phyloP scores from a whole-genome alignment of 2,888 invertebrate genomes.

The Dioctria linearis region DNA sequence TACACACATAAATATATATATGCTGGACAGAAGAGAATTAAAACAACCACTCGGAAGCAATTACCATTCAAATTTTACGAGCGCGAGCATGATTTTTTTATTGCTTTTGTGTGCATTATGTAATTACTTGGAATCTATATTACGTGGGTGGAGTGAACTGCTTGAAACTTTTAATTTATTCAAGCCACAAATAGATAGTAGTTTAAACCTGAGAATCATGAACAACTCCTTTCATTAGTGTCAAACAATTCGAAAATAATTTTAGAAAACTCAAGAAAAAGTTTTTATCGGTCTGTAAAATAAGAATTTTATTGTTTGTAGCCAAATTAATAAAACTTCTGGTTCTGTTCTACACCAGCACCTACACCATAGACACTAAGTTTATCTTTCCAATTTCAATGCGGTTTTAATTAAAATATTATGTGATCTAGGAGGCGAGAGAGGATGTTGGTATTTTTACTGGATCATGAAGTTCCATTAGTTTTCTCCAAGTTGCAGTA shows the following conservation, averaged over 20 bases:
- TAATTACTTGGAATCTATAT: too few species aligned
- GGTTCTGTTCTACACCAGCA: neutral
- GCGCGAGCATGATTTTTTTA: too few species aligned
- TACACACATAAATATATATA: too few species aligned
- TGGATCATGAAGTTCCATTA: slow-evolving; percentile 10
- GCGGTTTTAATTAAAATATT: slow-evolving; percentile 31
- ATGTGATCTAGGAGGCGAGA: neutral
- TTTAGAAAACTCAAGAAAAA: slow-evolving; percentile 18
- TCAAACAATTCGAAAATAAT: slow-evolving; percentile 27
- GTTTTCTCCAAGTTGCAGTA: slow-evolving; percentile 7
- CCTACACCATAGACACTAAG: slow-evolving; percentile 1
- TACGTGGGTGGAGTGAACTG: too few species aligned
- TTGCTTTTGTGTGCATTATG: too few species aligned
- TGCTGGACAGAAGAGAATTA: too few species aligned
- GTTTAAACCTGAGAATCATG: neutral
- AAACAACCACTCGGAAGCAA: too few species aligned
- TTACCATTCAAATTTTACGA: too few species aligned
- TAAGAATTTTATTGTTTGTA: slow-evolving; percentile 1
- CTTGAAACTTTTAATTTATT: too few species aligned
- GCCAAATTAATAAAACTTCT: slow-evolving; percentile 31
- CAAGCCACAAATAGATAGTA: too few species aligned
- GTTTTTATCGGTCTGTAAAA: slow-evolving; percentile 17
- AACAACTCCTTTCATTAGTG: slow-evolving; percentile 13
- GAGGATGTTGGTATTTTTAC: slow-evolving; percentile 10
- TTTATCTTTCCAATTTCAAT: slow-evolving; percentile 24